Conservation (phyloP, 2,797 vertebrate species). For the Sebastiscus tertius region DNA sequence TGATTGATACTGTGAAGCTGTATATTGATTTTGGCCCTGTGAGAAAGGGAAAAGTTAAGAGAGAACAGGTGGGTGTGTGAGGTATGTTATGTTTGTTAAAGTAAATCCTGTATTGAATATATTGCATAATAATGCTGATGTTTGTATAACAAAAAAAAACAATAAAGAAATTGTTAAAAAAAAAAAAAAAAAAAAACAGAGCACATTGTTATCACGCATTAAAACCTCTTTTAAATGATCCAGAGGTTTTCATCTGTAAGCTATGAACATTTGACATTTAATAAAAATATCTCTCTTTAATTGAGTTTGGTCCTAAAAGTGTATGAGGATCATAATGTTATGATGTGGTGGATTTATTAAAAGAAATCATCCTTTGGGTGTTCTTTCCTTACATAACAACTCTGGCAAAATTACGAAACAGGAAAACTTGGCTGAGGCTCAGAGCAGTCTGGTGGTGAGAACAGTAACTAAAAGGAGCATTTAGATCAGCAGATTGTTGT, state of each 20-base stretch:
- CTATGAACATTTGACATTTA: neutral
- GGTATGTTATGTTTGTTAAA: too few species aligned
- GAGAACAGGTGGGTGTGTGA: too few species aligned
- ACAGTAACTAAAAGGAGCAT: neutral
- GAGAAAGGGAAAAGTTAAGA: too few species aligned
- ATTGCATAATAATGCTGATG: too few species aligned
- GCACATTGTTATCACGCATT: neutral
- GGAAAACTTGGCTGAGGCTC: conserved; percentile 50
- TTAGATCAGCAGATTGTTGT: fast-evolving
- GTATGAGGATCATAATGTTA: neutral
- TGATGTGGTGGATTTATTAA: neutral
- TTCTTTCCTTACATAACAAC: conserved; percentile 51
- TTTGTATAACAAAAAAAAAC: too few species aligned
- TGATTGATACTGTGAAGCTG: too few species aligned
- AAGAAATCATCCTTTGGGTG: neutral
- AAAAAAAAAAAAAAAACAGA: neutral
- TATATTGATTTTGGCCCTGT: too few species aligned
- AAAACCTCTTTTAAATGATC: neutral
- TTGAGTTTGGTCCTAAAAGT: neutral
- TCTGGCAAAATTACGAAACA: conserved; percentile 65
- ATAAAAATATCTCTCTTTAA: neutral
- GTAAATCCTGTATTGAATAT: too few species aligned
- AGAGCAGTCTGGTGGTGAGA: neutral
- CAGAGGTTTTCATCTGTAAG: fast-evolving
- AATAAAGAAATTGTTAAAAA: too few species aligned